These are phyloP conservation scores for Sander lucioperca DNA, from an alignment of 2,113 vertebrate species.

Conservation along the genomic window DNA sequence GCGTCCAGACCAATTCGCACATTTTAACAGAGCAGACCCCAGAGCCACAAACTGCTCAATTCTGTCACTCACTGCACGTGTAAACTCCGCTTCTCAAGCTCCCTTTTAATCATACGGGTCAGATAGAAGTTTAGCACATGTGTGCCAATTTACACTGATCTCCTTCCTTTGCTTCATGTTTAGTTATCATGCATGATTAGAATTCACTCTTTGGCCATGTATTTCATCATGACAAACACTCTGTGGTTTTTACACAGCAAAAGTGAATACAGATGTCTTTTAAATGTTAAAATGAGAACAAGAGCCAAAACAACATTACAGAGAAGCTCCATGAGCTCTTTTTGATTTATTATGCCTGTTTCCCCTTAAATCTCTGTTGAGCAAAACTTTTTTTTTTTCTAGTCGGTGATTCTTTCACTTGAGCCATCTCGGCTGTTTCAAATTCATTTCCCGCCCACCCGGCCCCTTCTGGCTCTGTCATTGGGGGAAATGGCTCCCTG, in stretches of 20 bases:
- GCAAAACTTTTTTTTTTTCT: constrained; percentile 31
- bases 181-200: constrained; percentile 42
- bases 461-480: constrained; percentile 33
- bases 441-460: constrained; percentile 46
- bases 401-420: constrained; percentile 36
- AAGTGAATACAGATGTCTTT: constrained; percentile 66
- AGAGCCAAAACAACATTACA: constrained; percentile 50
- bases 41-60: constrained; percentile 50
- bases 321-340: constrained; percentile 44
- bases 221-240: constrained; percentile 52
- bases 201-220: constrained; percentile 29
- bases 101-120: constrained; percentile 72
- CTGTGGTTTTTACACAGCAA: constrained; percentile 33
- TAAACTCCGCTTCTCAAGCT: constrained; percentile 49
- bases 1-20: constrained; percentile 61
- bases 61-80: constrained; percentile 28
- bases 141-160: constrained; percentile 54
- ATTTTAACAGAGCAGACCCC: constrained; percentile 57
- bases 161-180: constrained; percentile 59
- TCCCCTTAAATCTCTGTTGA: constrained; percentile 60
- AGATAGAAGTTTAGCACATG: constrained; percentile 54
- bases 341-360: constrained; percentile 67
- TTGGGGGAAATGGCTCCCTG: constrained; percentile 48
- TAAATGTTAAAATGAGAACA: constrained; percentile 48
- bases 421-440: constrained; percentile 55